Evolutionary conservation across 1,140 invertebrate species (phyloP), one percentile per base, ranked within the genome.

Genomic region (Rhagoletis pomonella): DNA sequence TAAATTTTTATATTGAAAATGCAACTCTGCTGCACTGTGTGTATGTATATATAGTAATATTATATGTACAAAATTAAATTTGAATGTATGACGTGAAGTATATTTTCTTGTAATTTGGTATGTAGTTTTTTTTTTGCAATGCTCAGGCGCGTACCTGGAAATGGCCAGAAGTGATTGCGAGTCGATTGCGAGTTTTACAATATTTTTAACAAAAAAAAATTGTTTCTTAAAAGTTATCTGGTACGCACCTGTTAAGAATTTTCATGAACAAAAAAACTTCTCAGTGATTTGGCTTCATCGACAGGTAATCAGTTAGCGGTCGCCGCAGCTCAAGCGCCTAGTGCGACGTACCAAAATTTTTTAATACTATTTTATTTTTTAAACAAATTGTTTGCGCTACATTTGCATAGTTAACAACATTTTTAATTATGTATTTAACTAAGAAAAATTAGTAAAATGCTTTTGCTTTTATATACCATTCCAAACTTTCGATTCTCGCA

Each of bases 321-420:
- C 73, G 73, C 73, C 73, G 73, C 73, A 81, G 73, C 73, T 55
- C 73, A 81, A 81, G 73, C 73, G 73, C 73, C 50, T 81, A 81
- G 47, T 81, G 73, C 47, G 73, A 81, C 73, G 73, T 55, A 19
- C 4, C 4, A 81, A 81, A 50, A 29, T 62, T 62, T 62, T 14
- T 14, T 12, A 10, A 81, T n/a, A n/a, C 12, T 47, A 4, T 47
- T 50, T 10, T 50, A 55, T 7, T 55, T 17, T 50, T 14, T n/a
- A 73, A 73, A 73, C n/a, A 12, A 55, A 58, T n/a, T 58, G 50
- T 81, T 50, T 42, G 9, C 73, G 19, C 17, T 6, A 19, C 14
- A 81, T 81, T 81, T 81, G 73, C 73, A 81, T 81, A 81, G 73
- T 81, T 58, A 42, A 50, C 17, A 42, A 50, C 17, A 81, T 14